phyloP scores from a whole-genome alignment of 2,888 invertebrate genomes.

The Drosophila emarginata region DNA sequence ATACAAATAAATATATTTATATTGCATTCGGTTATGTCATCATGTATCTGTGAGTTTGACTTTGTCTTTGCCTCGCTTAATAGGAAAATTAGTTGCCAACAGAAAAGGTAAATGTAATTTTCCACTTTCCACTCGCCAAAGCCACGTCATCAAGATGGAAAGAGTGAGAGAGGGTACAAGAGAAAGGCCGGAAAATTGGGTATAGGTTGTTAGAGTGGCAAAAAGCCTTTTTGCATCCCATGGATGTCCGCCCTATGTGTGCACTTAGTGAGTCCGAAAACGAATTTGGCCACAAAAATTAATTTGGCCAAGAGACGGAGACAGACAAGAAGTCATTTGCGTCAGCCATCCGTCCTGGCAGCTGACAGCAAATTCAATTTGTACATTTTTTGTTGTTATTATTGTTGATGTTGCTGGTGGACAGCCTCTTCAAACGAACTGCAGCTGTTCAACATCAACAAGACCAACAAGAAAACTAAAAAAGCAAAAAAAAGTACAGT shows the following conservation, averaged over 20 bases:
- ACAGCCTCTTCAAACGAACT: constrained; percentile 1
- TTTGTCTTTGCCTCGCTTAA: constrained; percentile 45
- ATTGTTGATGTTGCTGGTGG: not conserved
- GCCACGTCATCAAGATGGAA: constrained; percentile 25
- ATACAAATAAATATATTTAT: not conserved
- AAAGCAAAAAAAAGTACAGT: not conserved
- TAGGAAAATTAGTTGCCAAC: constrained; percentile 53
- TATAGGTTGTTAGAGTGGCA: not conserved
- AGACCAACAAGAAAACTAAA: not conserved
- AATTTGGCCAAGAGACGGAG: constrained; percentile 46
- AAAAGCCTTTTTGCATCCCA: constrained; percentile 28
- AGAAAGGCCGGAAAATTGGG: not conserved
- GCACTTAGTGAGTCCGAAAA: constrained; percentile 55
- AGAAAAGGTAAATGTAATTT: constrained; percentile 52
- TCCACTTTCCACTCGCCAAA: constrained; percentile 16
- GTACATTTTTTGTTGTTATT: constrained; percentile 42
- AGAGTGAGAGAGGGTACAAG: not conserved
- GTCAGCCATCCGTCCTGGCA: constrained; percentile 71
- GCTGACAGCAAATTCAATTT: constrained; percentile 74
- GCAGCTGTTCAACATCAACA: constrained; percentile 8
- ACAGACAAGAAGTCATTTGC: constrained; percentile 63
- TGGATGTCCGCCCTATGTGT: constrained; percentile 28
- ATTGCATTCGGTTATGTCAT: constrained; percentile 61
- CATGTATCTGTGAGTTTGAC: constrained; percentile 38
- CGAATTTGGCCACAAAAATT: constrained; percentile 62